Percentiles rank a stretch among this genome's conserved stretches.
phyloP scores from a whole-genome alignment of 2,113 vertebrate genomes.

The Paraplagusia blochii region DNA sequence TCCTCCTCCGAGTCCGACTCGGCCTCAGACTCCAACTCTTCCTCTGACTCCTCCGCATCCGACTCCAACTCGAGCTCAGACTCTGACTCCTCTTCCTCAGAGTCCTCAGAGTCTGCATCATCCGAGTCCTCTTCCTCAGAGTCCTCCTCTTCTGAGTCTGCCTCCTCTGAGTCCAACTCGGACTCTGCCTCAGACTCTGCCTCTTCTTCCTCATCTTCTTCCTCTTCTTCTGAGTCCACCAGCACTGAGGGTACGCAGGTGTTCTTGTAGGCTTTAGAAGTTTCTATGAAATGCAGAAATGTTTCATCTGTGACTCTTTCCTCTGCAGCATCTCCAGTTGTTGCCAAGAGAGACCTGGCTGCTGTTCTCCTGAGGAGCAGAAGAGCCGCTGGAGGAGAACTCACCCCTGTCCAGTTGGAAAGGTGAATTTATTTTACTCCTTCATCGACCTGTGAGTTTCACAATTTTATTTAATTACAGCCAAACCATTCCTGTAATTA shows the following conservation, averaged over 20 bases:
- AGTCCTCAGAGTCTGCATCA: conserved; percentile 11
- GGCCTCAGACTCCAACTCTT: conserved; percentile 32
- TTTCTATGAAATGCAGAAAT: not conserved
- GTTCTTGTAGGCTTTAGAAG: not conserved
- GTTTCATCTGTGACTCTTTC: conserved; percentile 1
- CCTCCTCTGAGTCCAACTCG: conserved; percentile 4
- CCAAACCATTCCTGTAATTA: no score
- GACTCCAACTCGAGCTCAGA: conserved; percentile 19
- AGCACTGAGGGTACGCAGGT: conserved; percentile 60
- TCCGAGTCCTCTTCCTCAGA: conserved; percentile 10
- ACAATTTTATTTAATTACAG: no score
- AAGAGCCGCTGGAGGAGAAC: conserved; percentile 51
- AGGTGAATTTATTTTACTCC: conserved; percentile 51
- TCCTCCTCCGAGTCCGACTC: conserved; percentile 36
- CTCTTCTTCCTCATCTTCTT: conserved; percentile 15
- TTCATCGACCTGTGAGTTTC: no score
- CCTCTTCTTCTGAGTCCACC: conserved; percentile 37
- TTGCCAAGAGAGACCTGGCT: conserved; percentile 73
- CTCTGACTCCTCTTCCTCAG: conserved; percentile 13
- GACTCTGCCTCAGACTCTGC: conserved; percentile 5
- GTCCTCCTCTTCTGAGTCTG: conserved; percentile 15
- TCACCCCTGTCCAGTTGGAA: conserved; percentile 68
- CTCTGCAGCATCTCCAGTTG: conserved; percentile 50
- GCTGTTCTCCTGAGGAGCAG: conserved; percentile 67
- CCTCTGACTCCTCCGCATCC: conserved; percentile 28